Evolutionary conservation across 1,140 invertebrate genomes (phyloP).

Genomic region (Stenopsyche tienmushanensis): DNA sequence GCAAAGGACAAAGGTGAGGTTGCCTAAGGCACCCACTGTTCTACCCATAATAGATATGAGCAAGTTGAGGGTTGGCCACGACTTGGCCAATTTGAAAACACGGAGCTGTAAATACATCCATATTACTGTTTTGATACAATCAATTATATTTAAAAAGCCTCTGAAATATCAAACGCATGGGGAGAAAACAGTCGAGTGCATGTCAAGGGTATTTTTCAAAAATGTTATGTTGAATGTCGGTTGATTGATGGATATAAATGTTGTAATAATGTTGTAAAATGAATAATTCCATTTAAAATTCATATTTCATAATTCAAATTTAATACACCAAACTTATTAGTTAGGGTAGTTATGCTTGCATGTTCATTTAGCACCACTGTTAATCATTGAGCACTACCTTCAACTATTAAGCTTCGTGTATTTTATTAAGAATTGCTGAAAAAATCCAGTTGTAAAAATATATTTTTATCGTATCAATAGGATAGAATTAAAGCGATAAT

Average conservation of each 20-base stretch:
- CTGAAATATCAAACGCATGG: no score
- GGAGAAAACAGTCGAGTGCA: no score
- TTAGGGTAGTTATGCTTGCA: no score
- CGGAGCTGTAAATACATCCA: slow-evolving; percentile 74
- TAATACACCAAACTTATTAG: no score
- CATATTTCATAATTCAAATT: neutral
- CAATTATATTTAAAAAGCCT: no score
- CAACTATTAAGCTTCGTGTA: no score
- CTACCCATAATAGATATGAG: slow-evolving; percentile 98
- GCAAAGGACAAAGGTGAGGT: slow-evolving; percentile 94
- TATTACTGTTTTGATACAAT: slow-evolving; percentile 8
- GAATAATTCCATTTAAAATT: neutral
- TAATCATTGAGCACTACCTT: no score
- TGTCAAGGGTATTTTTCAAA: neutral
- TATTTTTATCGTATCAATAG: neutral
- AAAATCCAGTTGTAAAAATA: neutral
- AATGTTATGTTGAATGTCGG: neutral
- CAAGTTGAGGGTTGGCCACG: slow-evolving; percentile 97
- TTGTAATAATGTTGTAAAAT: neutral
- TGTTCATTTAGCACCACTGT: no score
- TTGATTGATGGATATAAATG: neutral
- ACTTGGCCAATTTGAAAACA: slow-evolving; percentile 99
- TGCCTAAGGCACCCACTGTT: slow-evolving; percentile 96
- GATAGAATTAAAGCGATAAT: slow-evolving; percentile 45
- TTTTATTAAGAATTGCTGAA: neutral